These are phyloP conservation scores for Acleris emargana DNA, from an alignment of 2,888 invertebrate species.

Conservation along the genomic window DNA sequence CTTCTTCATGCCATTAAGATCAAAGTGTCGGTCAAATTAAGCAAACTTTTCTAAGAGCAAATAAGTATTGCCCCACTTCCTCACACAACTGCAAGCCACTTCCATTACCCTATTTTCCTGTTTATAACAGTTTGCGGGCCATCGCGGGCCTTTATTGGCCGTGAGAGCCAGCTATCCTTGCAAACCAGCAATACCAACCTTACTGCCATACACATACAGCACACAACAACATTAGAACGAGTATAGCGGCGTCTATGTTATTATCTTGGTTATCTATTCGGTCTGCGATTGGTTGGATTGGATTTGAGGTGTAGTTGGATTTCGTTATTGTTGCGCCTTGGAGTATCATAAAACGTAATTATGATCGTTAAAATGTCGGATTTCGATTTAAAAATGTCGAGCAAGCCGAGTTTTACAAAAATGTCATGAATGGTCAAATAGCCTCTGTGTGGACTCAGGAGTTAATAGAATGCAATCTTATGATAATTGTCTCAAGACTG, in stretches of 20 bases:
- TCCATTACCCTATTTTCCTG: conserved; percentile 24
- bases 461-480: no score
- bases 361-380: neutral
- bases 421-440: no score
- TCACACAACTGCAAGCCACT: conserved; percentile 5
- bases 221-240: neutral
- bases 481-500: no score
- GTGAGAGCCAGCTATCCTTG: conserved; percentile 41
- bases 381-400: neutral
- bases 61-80: conserved; percentile 1
- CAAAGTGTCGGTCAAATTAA: no score
- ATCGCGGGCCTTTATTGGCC: conserved; percentile 57
- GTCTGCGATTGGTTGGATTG: conserved; percentile 20
- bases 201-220: neutral
- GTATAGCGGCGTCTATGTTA: conserved; percentile 14
- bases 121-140: conserved; percentile 46
- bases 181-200: conserved; percentile 9
- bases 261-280: conserved; percentile 7
- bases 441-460: no score
- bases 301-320: conserved; percentile 25
- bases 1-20: no score
- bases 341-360: conserved; percentile 18
- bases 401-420: neutral
- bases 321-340: conserved; percentile 22
- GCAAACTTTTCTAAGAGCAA: no score